Evolutionary conservation across 2,888 invertebrate genomes (phyloP).

Genomic region (Lasioglossum morio): DNA sequence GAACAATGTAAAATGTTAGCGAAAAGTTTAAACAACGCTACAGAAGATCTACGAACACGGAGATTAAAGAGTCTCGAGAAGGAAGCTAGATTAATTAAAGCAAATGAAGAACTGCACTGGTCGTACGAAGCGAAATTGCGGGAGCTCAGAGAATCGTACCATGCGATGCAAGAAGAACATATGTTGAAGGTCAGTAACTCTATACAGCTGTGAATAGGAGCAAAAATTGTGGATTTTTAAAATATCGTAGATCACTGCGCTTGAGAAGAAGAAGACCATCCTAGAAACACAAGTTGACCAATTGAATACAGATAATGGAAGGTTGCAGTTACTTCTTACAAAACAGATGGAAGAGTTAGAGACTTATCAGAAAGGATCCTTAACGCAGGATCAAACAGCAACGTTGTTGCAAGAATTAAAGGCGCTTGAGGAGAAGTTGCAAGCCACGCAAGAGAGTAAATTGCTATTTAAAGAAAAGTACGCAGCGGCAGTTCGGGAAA

Average conservation of each 20-base stretch:
- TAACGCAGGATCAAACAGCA: constrained; percentile 89
- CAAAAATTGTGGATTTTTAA: constrained; percentile 5
- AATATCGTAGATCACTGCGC: constrained; percentile 54
- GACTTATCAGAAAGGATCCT: constrained; percentile 85
- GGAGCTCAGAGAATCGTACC: constrained; percentile 87
- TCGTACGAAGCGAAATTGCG: constrained; percentile 87
- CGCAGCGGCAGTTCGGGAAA: constrained; percentile 89
- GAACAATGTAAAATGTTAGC: constrained; percentile 88
- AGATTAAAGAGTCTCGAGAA: constrained; percentile 86
- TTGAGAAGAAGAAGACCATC: constrained; percentile 76
- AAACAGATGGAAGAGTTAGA: constrained; percentile 76
- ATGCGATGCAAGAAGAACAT: constrained; percentile 87
- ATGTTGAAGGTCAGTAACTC: constrained; percentile 85
- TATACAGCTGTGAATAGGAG: neutral
- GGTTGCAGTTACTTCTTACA: constrained; percentile 70
- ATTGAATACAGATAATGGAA: constrained; percentile 76
- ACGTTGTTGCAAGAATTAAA: constrained; percentile 89
- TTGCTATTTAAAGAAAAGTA: constrained; percentile 92
- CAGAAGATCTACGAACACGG: constrained; percentile 86
- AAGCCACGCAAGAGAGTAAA: constrained; percentile 88
- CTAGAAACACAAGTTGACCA: constrained; percentile 76
- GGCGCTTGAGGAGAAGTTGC: constrained; percentile 88
- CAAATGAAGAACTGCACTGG: constrained; percentile 87
- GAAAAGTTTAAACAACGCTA: constrained; percentile 87
- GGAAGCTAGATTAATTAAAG: constrained; percentile 86